Conservation (phyloP, 2,113 vertebrate genomes). For the Hiodon tergisus region DNA sequence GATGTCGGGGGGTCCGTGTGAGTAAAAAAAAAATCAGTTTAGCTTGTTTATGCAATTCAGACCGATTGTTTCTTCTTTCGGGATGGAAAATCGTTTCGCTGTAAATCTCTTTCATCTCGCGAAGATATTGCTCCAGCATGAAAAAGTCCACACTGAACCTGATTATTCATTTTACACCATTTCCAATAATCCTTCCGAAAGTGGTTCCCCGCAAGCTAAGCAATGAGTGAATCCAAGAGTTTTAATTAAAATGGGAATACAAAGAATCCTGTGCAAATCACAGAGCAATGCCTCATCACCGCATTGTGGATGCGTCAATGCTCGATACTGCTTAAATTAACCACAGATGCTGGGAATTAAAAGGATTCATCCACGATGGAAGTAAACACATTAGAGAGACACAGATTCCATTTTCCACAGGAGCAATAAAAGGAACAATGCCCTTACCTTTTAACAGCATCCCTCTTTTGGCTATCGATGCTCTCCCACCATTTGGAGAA, state of each 20-base stretch:
- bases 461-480: constrained; percentile 76
- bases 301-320: background rate
- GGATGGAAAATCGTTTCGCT: background rate
- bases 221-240: constrained; percentile 5
- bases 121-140: background rate
- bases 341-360: background rate
- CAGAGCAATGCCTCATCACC: background rate
- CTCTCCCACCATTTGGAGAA: constrained; percentile 87
- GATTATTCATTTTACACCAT: background rate
- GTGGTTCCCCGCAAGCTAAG: background rate
- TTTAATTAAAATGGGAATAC: constrained; percentile 26
- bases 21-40: background rate
- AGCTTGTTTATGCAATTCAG: constrained; percentile 11
- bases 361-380: background rate
- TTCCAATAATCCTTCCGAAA: background rate
- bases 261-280: background rate
- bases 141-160: background rate
- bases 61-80: background rate
- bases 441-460: constrained; percentile 77
- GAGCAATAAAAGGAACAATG: background rate
- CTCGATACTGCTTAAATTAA: background rate
- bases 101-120: background rate
- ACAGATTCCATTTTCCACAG: no score
- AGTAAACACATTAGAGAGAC: no score
- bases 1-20: background rate